Base-by-base conservation (phyloP, 2,113 vertebrate genomes). In the Semnornis frantzii region DNA sequence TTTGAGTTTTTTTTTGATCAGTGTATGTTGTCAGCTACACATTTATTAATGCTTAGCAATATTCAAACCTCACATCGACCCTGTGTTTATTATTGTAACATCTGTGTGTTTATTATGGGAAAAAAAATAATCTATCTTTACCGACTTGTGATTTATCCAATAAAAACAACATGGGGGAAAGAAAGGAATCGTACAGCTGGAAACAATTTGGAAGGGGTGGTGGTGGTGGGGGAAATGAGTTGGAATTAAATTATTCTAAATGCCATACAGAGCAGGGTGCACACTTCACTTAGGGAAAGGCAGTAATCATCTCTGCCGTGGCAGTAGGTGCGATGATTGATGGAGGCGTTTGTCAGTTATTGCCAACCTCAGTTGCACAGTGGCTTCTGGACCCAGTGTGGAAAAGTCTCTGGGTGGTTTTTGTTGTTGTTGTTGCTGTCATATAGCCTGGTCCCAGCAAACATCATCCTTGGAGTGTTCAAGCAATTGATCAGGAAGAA, bases 241-340 rank as follows among this genome's bases (percentile, higher is more conserved):
- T 90, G 71, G 79, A 94, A 95, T 91, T 95, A 92, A 85, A 92
- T 95, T 89, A 96, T 96, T 95, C 94, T 92, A 91, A 96, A 94
- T 93, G 66, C 71, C 93, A 93, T 93, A 89, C 90, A 92, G 92
- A 93, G 82, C 69, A 73, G 78, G 64, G 89, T 87, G 68, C 60
- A 62, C 77, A 75, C 93, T 96, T 80, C 63, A 79, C 74, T 0
- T 17, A 81, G 2, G 3, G 90, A 92, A 96, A 94, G 64, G 77
- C 76, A 94, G 74, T 66, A 94, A 91, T 86, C 81, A 86, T 85
- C 77, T 94, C 83, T 91, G 82, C 92, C 78, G 81, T 92, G 92
- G 65, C 93, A 91, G 78, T 95, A 95, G 91, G 85, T 86, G 82
- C 62, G 92, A 94, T 91, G 90, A 87, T 94, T 94, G 71, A 63